Conservation (phyloP, 2,888 invertebrate genomes). For the Ephialtes manifestator region DNA sequence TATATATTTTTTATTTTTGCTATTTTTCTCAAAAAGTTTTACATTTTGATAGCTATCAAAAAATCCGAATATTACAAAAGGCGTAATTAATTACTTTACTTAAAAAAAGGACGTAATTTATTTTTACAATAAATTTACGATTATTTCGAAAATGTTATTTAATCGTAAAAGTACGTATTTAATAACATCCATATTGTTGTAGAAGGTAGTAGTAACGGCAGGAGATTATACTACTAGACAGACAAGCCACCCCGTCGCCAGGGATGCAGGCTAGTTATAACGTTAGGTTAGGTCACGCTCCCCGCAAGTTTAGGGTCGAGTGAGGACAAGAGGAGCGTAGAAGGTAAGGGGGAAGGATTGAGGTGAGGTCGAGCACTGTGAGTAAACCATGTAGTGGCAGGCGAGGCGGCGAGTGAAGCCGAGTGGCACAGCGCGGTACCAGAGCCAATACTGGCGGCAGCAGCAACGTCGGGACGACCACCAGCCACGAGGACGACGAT, state of each 20-base stretch:
- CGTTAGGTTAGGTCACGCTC: slow-evolving; percentile 59
- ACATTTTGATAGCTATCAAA: no score
- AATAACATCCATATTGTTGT: no score
- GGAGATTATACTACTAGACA: not conserved
- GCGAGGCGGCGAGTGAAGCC: slow-evolving; percentile 66
- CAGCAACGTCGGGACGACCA: slow-evolving; percentile 59
- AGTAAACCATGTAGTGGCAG: slow-evolving; percentile 62
- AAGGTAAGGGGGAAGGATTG: slow-evolving; percentile 28
- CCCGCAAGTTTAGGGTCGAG: slow-evolving; percentile 44
- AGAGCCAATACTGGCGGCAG: slow-evolving; percentile 53
- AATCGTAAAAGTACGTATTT: no score
- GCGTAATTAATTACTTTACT: no score
- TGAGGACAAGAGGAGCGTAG: slow-evolving; percentile 21
- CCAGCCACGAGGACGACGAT: slow-evolving; percentile 65
- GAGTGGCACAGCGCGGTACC: slow-evolving; percentile 70
- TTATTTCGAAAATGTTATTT: no score
- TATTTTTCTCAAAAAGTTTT: no score
- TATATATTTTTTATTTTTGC: no score
- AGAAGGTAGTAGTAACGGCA: not conserved
- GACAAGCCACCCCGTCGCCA: not conserved
- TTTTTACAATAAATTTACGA: no score
- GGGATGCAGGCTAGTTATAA: slow-evolving; percentile 14
- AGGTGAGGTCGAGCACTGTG: slow-evolving; percentile 28
- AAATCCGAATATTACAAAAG: no score
- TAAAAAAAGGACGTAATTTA: no score